Conservation (phyloP, 1,140 invertebrate species). For the Argopecten irradians region DNA sequence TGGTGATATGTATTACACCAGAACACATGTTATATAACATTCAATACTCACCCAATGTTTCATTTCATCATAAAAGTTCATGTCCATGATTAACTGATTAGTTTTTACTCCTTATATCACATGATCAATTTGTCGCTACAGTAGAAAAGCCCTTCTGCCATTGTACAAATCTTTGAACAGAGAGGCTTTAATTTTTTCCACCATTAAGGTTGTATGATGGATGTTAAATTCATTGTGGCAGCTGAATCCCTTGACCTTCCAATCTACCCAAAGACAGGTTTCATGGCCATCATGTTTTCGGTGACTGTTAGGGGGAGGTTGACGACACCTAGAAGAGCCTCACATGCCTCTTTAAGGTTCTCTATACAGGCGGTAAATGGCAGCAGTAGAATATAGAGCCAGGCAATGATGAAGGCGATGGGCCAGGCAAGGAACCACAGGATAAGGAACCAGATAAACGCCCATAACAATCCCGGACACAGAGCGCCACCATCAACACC, state of each 20-base stretch:
- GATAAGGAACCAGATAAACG: slow-evolving; percentile 72
- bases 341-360: slow-evolving; percentile 67
- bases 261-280: slow-evolving; percentile 65
- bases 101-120: too few species aligned
- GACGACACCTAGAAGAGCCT: slow-evolving; percentile 69
- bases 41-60: background rate
- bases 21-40: background rate
- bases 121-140: too few species aligned
- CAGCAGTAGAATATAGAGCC: slow-evolving; percentile 72
- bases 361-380: slow-evolving; percentile 73
- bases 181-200: too few species aligned
- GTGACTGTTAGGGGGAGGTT: slow-evolving; percentile 71
- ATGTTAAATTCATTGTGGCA: background rate
- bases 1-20: background rate
- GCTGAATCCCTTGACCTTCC: background rate
- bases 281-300: slow-evolving; percentile 74
- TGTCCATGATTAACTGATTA: too few species aligned
- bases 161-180: too few species aligned
- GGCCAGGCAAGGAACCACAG: slow-evolving; percentile 74
- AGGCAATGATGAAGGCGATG: slow-evolving; percentile 73
- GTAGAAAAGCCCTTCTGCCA: too few species aligned
- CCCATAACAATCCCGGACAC: slow-evolving; percentile 72
- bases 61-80: too few species aligned
- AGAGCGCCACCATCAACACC: slow-evolving; percentile 27
- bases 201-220: background rate